Evolutionary conservation across 2,113 vertebrate genomes (phyloP).

Genomic region (Phocoena phocoena): DNA sequence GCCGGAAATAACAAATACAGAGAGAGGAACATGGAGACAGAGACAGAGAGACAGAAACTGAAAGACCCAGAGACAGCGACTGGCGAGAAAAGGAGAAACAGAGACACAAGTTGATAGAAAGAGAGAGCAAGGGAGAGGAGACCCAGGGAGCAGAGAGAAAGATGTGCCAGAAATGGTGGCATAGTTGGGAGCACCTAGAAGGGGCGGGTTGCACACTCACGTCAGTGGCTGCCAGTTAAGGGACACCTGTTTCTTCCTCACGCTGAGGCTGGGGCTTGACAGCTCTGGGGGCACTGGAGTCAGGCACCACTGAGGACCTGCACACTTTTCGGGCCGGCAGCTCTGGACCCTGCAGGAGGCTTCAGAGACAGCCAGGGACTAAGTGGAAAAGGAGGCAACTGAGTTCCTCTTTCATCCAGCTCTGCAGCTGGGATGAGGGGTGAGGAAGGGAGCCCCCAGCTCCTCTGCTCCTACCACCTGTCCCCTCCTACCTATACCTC

Average conservation of each 20-base stretch:
- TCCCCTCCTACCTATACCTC: neutral
- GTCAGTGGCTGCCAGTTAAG: constrained; percentile 82
- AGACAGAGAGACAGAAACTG: neutral
- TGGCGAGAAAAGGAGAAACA: neutral
- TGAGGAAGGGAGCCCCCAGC: neutral
- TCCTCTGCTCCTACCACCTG: neutral
- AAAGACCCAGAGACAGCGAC: neutral
- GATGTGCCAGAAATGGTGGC: neutral
- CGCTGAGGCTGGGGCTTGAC: neutral
- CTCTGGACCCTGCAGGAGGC: constrained; percentile 69
- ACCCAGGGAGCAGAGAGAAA: neutral
- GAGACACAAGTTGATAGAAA: neutral
- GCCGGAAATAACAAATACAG: neutral
- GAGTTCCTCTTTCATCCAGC: neutral
- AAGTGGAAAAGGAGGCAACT: neutral
- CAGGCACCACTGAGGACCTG: constrained; percentile 35
- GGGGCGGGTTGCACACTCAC: constrained; percentile 68
- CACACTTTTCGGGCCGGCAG: constrained; percentile 41
- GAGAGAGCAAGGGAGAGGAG: neutral
- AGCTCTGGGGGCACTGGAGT: neutral
- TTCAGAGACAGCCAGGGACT: constrained; percentile 66
- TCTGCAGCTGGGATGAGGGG: neutral
- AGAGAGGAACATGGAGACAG: neutral
- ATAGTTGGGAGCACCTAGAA: neutral
- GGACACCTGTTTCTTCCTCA: constrained; percentile 66